A percentile compares a stretch with the other conserved stretches of the same genome.
Conservation (phyloP, 2,888 invertebrate genomes). For the Sicus ferrugineus region DNA sequence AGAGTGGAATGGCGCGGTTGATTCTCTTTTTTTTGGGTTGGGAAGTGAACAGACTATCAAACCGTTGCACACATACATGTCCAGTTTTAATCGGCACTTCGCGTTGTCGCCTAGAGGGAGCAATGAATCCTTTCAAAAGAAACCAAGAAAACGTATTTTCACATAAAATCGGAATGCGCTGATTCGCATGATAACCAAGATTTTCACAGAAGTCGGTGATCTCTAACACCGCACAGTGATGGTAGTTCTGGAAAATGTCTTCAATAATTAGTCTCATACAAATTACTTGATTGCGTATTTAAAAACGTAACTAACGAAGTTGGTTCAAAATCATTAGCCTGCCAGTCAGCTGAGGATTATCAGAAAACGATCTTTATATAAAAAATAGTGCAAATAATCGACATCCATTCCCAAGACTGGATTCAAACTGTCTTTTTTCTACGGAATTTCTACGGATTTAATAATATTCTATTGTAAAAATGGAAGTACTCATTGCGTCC, state of each 20-base stretch:
- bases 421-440: too few species aligned
- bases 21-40: not conserved
- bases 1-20: too few species aligned
- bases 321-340: too few species aligned
- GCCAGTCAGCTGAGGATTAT: not conserved
- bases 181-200: not conserved
- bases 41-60: not conserved
- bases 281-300: too few species aligned
- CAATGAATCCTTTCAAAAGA: slow-evolving; percentile 9
- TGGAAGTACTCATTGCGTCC: too few species aligned
- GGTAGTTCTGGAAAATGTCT: too few species aligned
- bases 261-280: too few species aligned
- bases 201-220: slow-evolving; percentile 4
- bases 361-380: not conserved
- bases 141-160: not conserved
- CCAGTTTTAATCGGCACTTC: not conserved
- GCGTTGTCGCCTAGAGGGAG: not conserved
- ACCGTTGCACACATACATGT: not conserved
- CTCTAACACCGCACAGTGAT: slow-evolving; percentile 10
- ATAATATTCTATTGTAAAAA: too few species aligned
- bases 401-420: too few species aligned
- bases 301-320: too few species aligned
- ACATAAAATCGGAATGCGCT: not conserved
- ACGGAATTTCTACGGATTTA: too few species aligned
- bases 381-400: not conserved